Conservation (phyloP, 1,140 invertebrate species). For the Atta cephalotes region DNA sequence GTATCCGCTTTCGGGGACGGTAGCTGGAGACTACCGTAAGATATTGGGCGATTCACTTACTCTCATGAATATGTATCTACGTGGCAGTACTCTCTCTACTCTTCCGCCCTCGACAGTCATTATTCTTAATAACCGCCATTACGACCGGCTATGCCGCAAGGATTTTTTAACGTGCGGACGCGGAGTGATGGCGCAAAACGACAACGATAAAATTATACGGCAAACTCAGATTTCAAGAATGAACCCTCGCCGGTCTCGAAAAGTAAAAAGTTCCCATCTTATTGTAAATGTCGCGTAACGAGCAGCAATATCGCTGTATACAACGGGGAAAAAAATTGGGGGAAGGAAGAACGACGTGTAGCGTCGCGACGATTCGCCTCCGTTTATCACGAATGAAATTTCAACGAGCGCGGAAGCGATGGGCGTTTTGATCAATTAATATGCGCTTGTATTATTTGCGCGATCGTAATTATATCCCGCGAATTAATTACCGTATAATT, state of each 20-base stretch:
- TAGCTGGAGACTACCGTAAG: constrained; percentile 50
- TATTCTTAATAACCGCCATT: constrained; percentile 75
- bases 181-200: constrained; percentile 58
- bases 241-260: neutral
- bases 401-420: constrained; percentile 25
- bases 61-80: constrained; percentile 75
- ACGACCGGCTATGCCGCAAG: constrained; percentile 43
- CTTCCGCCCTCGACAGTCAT: constrained; percentile 71
- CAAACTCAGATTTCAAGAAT: constrained; percentile 45
- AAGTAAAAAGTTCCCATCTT: constrained; percentile 11
- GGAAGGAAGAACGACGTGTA: neutral
- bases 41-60: constrained; percentile 75
- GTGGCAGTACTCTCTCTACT: constrained; percentile 52
- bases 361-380: constrained; percentile 15
- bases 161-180: constrained; percentile 66
- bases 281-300: constrained; percentile 43
- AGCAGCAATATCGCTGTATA: constrained; percentile 13
- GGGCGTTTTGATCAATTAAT: constrained; percentile 57
- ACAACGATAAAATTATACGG: constrained; percentile 68
- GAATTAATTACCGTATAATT: constrained; percentile 62
- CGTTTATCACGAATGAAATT: constrained; percentile 29
- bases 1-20: constrained; percentile 38
- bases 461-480: constrained; percentile 47
- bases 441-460: constrained; percentile 54
- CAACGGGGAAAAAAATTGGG: neutral